Evolutionary conservation across 2,888 invertebrate genomes (phyloP), one percentile per base, ranked within the genome.

Genomic region (Volucella inflata): DNA sequence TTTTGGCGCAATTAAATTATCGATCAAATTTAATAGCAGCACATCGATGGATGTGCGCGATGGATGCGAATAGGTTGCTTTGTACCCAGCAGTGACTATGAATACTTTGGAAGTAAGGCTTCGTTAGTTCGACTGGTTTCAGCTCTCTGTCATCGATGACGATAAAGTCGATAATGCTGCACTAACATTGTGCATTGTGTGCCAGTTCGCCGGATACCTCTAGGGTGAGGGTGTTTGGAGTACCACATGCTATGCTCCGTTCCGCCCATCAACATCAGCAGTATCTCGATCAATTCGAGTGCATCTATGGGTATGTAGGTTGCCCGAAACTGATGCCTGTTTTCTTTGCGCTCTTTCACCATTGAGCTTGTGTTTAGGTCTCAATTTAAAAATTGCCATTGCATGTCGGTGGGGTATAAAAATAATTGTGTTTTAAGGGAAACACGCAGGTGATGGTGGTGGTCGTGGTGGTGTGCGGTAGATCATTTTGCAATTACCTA

Each of bases 11-110:
- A 75, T 87, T 83, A 87, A 83, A 87, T 83, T 71, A 87, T 87
- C 87, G 80, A 87, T 87, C 87, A 87, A 83, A 82, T 71, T 82
- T 80, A 80, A 87, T 80, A 68, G 77, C 81, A 76, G 50, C 67
- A 53, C 44, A 80, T 62, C 76, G 76, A 72, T 68, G 60, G 51
- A 83, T 67, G 77, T 62, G 55, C 57, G 46, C 64, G 64, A 75
- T 75, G 53, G 60, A 65, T 77, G 68, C 46, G 46, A 42, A 75
- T 51, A 68, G 68, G 14, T 71, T 55, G 55, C 55, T 21, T 40
- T 36, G 51, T 30, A 30, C 11, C 16, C 11, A 44, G 46, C 53
- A 38, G 44, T 53, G 48, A 3, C 42, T 11, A n/a, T 46, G 30
- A 51, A 30, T 30, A 30, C 30, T 30, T 30, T 70, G 57, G 68